Base-by-base conservation (phyloP, 2,113 vertebrate species). In the Lipotes vexillifer region DNA sequence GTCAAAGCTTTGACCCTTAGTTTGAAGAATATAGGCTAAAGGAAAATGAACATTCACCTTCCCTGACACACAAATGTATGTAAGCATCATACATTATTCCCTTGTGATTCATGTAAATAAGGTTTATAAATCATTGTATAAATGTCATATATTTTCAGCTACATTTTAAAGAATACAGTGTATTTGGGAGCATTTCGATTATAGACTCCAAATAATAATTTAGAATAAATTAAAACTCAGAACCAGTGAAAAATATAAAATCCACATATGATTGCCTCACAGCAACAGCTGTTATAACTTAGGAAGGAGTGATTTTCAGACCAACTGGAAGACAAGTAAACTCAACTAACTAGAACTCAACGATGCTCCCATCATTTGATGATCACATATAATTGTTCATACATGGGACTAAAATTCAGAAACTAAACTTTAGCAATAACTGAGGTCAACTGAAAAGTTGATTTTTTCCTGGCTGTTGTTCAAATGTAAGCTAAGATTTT, bases 181-280 rank as follows among this genome's bases (percentile, higher is more conserved):
- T 57, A 36, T 89, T 89, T 57, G 44, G 33, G 59, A 92, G 23
- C 31, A 72, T 82, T 90, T 63, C 14, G 57, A 81, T 31, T 90
- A 8, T 90, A 77, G 66, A 90, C 82, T 92, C n/a, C 36, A 94
- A n/a, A 55, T 33, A 89, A 27, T 59, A 92, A 61, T 61, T 92
- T 77, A 82, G 36, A 94, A 74, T 90, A 94, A 61, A 41, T 86
- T 88, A 75, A 94, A 92, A 75, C 52, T 82, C 77, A 94, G 33
- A 90, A 71, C 44, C 36, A 8, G 41, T 3, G 36, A 83, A 65
- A 89, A 89, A 85, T 44, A 75, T 75, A 68, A 92, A 92, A 74
- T 36, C 44, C 44, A 38, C n/a, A 63, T 55, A 61, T 21, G 8
- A 59, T 46, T 86, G 29, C 29, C 63, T 93, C 55, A 82, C 14